phyloP scores from a whole-genome alignment of 2,113 vertebrate genomes.

The Promerops cafer region DNA sequence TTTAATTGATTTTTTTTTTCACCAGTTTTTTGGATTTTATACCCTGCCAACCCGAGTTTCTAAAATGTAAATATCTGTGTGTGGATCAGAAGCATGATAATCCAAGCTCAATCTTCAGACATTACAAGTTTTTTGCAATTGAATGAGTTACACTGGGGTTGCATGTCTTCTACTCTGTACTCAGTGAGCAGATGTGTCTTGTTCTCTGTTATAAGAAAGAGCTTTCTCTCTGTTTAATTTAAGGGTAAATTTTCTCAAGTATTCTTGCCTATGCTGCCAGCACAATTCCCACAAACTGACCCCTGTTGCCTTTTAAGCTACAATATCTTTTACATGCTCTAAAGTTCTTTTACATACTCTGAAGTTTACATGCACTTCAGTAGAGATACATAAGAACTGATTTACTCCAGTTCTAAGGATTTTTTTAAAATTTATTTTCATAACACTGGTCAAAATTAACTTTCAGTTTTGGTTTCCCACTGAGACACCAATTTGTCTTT shows the following conservation, averaged over 20 bases:
- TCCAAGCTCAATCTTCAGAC: background rate
- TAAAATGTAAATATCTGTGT: background rate
- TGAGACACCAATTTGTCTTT: background rate
- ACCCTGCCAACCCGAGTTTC: background rate
- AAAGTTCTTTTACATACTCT: background rate
- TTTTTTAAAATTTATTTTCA: background rate
- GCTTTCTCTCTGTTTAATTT: background rate
- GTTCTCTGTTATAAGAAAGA: background rate
- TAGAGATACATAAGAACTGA: background rate
- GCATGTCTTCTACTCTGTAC: background rate
- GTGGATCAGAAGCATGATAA: background rate
- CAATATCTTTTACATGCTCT: background rate
- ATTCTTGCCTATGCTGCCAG: background rate
- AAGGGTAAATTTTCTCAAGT: background rate
- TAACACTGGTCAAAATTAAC: background rate
- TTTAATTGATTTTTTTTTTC: background rate
- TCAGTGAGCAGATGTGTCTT: background rate
- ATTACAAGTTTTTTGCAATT: background rate
- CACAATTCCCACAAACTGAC: background rate
- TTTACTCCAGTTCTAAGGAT: background rate
- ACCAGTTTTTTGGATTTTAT: rapidly evolving
- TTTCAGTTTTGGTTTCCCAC: background rate
- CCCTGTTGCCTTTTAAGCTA: background rate
- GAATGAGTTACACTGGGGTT: background rate
- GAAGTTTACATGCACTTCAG: no score